A percentile compares a stretch with the other conserved stretches of the same genome.
Evolutionary conservation across 2,888 invertebrate genomes (phyloP).

Genomic region (Slavum lentiscoides): DNA sequence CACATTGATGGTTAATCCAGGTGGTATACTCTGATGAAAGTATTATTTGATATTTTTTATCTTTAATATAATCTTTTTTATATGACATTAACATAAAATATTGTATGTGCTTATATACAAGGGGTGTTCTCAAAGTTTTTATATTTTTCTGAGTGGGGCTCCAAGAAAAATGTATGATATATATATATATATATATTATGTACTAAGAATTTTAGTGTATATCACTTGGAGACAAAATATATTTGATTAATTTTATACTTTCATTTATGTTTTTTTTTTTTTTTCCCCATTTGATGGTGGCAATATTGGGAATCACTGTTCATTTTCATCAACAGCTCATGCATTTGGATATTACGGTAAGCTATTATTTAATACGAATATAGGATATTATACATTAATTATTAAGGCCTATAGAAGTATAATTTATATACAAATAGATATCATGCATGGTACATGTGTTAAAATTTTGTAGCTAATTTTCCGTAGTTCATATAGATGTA

Average conservation of each 20-base stretch:
- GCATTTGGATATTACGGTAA: conserved; percentile 99
- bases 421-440: conserved; percentile 25
- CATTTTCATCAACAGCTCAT: conserved; percentile 70
- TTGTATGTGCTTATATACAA: not conserved
- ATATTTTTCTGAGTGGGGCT: too few species aligned
- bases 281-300: conserved; percentile 50
- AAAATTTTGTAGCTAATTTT: conserved; percentile 35
- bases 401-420: conserved; percentile 26
- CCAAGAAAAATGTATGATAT: too few species aligned
- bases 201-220: conserved; percentile 32
- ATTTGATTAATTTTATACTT: not conserved
- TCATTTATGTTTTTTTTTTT: conserved; percentile 30
- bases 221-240: conserved; percentile 29
- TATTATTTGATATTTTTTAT: conserved; percentile 12
- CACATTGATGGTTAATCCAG: conserved; percentile 45
- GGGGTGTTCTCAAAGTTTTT: too few species aligned
- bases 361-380: conserved; percentile 67
- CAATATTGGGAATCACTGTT: conserved; percentile 19
- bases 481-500: conserved; percentile 30
- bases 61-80: not conserved
- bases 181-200: not conserved
- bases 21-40: conserved; percentile 46
- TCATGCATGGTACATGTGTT: conserved; percentile 41
- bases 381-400: conserved; percentile 24
- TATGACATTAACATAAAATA: not conserved